Evolutionary conservation across 1,140 invertebrate species (phyloP), one percentile per base, ranked within the genome.

Genomic region (Holotrichia oblita): DNA sequence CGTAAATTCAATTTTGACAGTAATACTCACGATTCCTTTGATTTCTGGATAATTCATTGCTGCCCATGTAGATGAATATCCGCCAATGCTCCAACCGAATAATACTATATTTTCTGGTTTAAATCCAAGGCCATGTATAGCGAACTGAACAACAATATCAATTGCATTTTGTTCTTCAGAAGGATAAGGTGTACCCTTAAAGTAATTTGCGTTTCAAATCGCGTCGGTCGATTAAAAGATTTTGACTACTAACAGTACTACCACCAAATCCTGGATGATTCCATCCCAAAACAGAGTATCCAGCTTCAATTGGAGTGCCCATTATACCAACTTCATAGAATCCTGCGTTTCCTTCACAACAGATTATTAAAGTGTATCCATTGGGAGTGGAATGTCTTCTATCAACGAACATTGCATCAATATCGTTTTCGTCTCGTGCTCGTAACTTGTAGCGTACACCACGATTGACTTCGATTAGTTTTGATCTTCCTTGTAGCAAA

Each of bases 71-170:
- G 96, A 92, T 10, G 95, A 89, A 84, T 95, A 99, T 0, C 97
- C 98, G 8, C 98, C 98, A 86, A 99, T 99, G 83, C 97, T 99
- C 98, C 98, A 99, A 7, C 96, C 97, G 88, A 95, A 98, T 9
- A 99, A 81, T 34, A 99, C 90, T 79, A 99, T 98, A 85, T 96
- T 89, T 79, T 96, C 91, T 48, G 94, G 90, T 8, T 89, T 84
- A 87, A 98, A 99, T 6, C 91, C 92, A 6, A 99, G 88, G 79
- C 92, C 89, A 80, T 96, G 89, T 9, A 97, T 94, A 3, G 98
- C 97, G 89, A 97, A 99, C 84, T 97, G 94, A 84, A 99, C 93
- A 0, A 99, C 94, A n/a, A 93, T 93, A 88, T 99, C 97, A 20
- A 98, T 93, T 0, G 96, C 97, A 86, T 95, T 93, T 82, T 95